Conservation (phyloP, 2,888 invertebrate species). For the Periphyllus acericola region DNA sequence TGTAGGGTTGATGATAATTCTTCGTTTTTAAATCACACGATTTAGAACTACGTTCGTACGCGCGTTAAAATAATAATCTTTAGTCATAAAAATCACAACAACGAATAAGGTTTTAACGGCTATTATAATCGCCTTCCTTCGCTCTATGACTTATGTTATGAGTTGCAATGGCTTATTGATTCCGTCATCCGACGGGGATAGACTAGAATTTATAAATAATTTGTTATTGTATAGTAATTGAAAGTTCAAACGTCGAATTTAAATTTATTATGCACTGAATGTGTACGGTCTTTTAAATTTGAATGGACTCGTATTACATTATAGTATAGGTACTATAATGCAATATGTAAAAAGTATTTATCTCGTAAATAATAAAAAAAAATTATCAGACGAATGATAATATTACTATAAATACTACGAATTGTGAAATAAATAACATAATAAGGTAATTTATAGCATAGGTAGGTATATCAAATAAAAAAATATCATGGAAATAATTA, state of each 20-base stretch:
- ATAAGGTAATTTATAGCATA: constrained; percentile 34
- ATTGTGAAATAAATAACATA: constrained; percentile 40
- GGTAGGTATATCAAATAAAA: not conserved
- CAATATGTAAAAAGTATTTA: not conserved
- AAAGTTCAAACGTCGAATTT: not conserved
- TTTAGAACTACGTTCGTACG: no score
- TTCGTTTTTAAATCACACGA: no score
- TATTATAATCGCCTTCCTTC: no score
- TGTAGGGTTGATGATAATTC: no score
- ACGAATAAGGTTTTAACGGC: no score
- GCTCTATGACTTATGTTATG: no score
- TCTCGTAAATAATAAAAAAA: not conserved
- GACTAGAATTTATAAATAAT: not conserved
- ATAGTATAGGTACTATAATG: not conserved
- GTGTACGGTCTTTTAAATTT: not conserved
- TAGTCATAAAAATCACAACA: no score
- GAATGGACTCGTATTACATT: not conserved
- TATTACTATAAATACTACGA: not conserved
- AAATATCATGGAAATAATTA: constrained; percentile 22
- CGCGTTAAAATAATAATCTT: no score
- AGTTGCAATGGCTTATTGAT: no score
- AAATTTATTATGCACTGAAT: not conserved
- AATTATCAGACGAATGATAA: not conserved
- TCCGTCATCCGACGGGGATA: no score
- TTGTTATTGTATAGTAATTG: not conserved